Conservation (phyloP, 2,797 vertebrate genomes). For the Tarsius wallacei region DNA sequence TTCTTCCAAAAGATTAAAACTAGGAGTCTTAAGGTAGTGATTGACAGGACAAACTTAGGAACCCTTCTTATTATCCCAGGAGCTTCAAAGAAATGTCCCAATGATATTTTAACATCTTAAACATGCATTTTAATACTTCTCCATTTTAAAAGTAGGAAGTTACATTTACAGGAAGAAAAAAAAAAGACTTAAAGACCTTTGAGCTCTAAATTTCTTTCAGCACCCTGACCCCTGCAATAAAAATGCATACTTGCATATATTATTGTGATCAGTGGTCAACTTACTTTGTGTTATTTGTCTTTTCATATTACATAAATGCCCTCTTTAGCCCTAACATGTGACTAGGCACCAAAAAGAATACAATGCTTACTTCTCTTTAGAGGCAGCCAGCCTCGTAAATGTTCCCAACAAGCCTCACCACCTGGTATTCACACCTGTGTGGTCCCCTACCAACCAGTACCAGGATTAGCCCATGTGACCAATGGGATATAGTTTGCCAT, state of each 20-base stretch:
- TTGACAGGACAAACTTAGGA: not conserved
- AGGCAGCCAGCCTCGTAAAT: not conserved
- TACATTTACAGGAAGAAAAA: not conserved
- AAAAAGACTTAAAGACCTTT: not conserved
- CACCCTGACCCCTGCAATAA: not conserved
- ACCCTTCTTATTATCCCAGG: not conserved
- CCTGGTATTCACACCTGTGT: not conserved
- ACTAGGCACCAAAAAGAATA: not conserved
- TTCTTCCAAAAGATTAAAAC: not conserved
- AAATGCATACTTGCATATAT: not conserved
- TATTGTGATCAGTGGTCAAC: not conserved
- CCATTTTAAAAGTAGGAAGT: not conserved
- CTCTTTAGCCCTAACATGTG: not conserved
- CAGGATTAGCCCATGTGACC: not conserved
- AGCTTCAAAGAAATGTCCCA: not conserved
- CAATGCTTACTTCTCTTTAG: not conserved
- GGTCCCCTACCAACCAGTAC: not conserved
- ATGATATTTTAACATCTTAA: not conserved
- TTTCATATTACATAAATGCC: not conserved
- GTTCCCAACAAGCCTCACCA: not conserved
- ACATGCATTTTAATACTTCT: not conserved
- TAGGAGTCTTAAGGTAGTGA: not conserved
- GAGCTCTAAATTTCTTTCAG: constrained; percentile 13
- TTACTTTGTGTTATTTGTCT: constrained; percentile 1
- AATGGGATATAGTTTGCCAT: not conserved